Percentiles rank a stretch among this genome's conserved stretches.
Evolutionary conservation across 2,888 invertebrate genomes (phyloP).

Genomic region (Cryptocheilus praepositus): DNA sequence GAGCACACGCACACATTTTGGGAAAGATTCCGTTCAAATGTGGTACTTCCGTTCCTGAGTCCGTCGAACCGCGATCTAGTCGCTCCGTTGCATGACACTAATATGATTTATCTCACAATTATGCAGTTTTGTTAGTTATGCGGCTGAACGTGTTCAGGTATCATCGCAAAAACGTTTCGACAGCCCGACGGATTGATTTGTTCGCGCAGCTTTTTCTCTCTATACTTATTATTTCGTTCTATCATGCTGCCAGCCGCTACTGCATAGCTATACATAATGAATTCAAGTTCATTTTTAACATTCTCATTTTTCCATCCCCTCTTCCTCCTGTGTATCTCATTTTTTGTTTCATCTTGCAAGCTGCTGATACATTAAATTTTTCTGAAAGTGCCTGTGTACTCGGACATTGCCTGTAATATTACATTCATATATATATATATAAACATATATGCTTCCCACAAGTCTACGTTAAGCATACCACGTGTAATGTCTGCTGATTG

Average conservation of each 20-base stretch:
- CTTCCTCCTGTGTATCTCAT: slow-evolving; percentile 20
- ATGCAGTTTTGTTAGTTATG: too few relatives aligned
- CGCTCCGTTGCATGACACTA: too few relatives aligned
- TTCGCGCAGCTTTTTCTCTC: too few relatives aligned
- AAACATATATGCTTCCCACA: slow-evolving; percentile 50
- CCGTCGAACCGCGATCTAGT: too few relatives aligned
- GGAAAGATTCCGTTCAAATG: too few relatives aligned
- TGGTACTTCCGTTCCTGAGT: too few relatives aligned
- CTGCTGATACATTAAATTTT: slow-evolving; percentile 55
- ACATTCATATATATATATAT: slow-evolving; percentile 14
- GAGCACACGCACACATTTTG: too few relatives aligned
- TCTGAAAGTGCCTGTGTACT: slow-evolving; percentile 53
- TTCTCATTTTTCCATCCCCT: background rate
- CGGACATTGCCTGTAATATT: slow-evolving; percentile 61
- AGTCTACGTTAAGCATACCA: slow-evolving; percentile 56
- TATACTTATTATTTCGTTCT: too few relatives aligned
- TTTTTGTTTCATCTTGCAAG: slow-evolving; percentile 55
- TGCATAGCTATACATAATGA: background rate
- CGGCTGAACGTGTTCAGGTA: too few relatives aligned
- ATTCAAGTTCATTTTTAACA: background rate
- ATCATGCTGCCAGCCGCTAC: too few relatives aligned
- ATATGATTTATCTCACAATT: too few relatives aligned
- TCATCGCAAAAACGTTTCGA: background rate
- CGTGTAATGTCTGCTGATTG: slow-evolving; percentile 61
- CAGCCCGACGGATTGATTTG: background rate